Evolutionary conservation across 2,888 invertebrate genomes (phyloP).

Genomic region (Matsumyia berberina): DNA sequence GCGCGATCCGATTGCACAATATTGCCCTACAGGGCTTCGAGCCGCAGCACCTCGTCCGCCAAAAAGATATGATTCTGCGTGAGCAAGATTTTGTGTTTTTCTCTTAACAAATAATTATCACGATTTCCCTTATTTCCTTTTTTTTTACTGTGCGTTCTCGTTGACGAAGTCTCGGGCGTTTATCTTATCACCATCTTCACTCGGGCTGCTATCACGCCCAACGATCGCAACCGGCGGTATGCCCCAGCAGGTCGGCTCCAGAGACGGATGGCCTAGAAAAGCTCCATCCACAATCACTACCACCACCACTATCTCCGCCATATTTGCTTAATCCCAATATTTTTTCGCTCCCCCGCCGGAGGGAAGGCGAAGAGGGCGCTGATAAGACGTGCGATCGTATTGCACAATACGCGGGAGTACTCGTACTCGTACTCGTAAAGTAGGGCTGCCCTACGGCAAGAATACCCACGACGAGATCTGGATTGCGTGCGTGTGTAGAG

Average conservation of each 20-base stretch:
- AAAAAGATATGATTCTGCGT: conserved; percentile 43
- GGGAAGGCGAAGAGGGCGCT: neutral
- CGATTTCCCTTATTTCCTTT: conserved; percentile 33
- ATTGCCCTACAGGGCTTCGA: conserved; percentile 57
- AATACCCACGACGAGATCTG: conserved; percentile 17
- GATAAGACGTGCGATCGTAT: conserved; percentile 55
- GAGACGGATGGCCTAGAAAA: conserved; percentile 55
- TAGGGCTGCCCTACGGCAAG: conserved; percentile 42
- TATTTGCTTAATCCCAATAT: conserved; percentile 71
- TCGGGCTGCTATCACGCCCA: conserved; percentile 57
- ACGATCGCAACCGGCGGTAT: conserved; percentile 54
- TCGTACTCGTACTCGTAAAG: neutral
- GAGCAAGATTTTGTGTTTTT: conserved; percentile 9
- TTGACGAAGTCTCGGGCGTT: conserved; percentile 23
- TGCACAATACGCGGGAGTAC: conserved; percentile 56
- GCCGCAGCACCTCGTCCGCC: conserved; percentile 10
- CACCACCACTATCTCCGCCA: conserved; percentile 16
- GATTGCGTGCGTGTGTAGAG: conserved; percentile 27
- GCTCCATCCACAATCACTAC: too few relatives aligned
- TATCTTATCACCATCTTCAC: conserved; percentile 70
- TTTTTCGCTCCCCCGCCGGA: conserved; percentile 3
- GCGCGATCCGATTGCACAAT: conserved; percentile 69
- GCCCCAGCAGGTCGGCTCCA: conserved; percentile 33
- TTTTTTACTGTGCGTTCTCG: neutral
- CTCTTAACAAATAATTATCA: conserved; percentile 29